Evolutionary conservation across 2,113 vertebrate genomes (phyloP).

Genomic region (Psilopsiagon aurifrons): DNA sequence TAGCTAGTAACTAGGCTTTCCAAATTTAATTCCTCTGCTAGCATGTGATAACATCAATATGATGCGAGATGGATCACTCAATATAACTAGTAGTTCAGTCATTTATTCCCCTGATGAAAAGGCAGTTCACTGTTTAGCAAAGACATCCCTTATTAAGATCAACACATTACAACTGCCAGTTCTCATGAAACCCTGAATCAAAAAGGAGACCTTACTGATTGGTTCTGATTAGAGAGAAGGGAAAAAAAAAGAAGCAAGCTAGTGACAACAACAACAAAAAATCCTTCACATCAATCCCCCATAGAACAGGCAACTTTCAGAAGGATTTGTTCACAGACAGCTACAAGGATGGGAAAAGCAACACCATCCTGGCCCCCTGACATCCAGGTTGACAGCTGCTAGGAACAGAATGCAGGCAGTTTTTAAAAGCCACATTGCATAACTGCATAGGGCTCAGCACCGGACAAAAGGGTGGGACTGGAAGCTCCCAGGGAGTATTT

Average conservation of each 20-base stretch:
- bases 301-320: not conserved
- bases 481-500: constrained; percentile 8
- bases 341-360: not conserved
- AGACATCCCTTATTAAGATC: not conserved
- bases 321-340: not conserved
- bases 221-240: not conserved
- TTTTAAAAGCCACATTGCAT: constrained; percentile 1
- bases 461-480: constrained; percentile 50
- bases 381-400: constrained; percentile 9
- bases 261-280: not conserved
- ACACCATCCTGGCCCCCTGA: not conserved
- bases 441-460: constrained; percentile 20
- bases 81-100: not conserved
- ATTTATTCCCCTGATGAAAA: not conserved
- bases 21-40: not conserved
- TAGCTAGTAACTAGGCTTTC: not conserved
- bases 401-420: not conserved
- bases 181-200: not conserved
- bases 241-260: not conserved
- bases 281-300: not conserved
- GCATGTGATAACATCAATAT: not conserved
- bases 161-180: not conserved
- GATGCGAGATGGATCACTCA: not conserved
- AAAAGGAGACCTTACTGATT: not conserved
- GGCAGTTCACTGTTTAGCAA: not conserved